Evolutionary conservation across 2,797 vertebrate species (phyloP).

Genomic region (Arrhamphus sclerolepis): DNA sequence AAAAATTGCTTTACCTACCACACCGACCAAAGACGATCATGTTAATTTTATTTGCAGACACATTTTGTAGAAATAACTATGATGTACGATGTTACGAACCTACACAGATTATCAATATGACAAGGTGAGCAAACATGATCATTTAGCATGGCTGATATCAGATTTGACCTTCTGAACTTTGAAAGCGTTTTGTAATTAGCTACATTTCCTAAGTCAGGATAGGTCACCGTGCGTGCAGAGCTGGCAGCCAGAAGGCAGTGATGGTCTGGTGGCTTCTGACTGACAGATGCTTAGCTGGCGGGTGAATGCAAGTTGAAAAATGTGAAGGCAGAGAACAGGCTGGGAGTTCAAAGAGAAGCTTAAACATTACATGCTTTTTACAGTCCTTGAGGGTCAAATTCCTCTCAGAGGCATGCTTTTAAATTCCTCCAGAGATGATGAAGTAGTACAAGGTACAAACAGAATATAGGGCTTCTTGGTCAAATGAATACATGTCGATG

Average conservation of each 20-base stretch:
- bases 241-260: conserved; percentile 26
- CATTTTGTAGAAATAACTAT: no score
- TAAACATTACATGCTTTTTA: conserved; percentile 37
- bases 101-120: conserved; percentile 8
- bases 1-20: no score
- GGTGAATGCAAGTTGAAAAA: conserved; percentile 36
- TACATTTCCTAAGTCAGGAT: conserved; percentile 56
- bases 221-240: conserved; percentile 39
- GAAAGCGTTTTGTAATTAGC: conserved; percentile 54
- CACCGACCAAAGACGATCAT: no score
- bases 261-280: conserved; percentile 51
- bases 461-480: conserved; percentile 21
- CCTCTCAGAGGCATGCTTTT: conserved; percentile 38
- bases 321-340: conserved; percentile 17
- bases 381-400: conserved; percentile 59
- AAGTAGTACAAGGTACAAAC: conserved; percentile 39
- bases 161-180: conserved; percentile 50
- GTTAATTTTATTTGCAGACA: no score
- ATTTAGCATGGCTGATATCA: conserved; percentile 21
- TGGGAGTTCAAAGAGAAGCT: conserved; percentile 46
- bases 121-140: conserved; percentile 31
- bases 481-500: conserved; percentile 18
- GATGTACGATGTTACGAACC: no score
- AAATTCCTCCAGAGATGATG: conserved; percentile 56
- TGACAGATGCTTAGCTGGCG: conserved; percentile 48